Percentiles rank a stretch among this genome's conserved stretches.
phyloP scores from a whole-genome alignment of 2,888 invertebrate species.

The Archaeoteleia sp. region DNA sequence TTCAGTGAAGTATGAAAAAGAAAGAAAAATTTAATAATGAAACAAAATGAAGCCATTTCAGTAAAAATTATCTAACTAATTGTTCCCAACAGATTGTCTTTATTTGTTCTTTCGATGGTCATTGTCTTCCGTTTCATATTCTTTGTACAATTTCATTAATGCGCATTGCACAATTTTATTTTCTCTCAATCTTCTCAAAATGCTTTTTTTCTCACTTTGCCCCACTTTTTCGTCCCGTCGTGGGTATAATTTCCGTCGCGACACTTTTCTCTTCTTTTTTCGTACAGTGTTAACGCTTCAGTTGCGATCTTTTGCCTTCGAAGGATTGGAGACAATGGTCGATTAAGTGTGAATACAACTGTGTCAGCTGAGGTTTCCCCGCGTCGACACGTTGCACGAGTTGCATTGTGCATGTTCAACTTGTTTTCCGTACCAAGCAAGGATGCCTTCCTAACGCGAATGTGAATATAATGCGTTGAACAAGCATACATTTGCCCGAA shows the following conservation, averaged over 20 bases:
- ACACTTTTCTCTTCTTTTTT: slow-evolving; percentile 7
- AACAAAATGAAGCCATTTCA: no score
- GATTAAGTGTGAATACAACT: slow-evolving; percentile 42
- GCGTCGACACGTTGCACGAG: slow-evolving; percentile 32
- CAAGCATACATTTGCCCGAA: slow-evolving; percentile 11
- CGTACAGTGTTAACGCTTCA: slow-evolving; percentile 19
- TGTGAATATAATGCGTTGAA: slow-evolving; percentile 13
- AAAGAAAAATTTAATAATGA: no score
- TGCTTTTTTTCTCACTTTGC: background rate
- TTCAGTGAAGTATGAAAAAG: no score
- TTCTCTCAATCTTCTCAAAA: slow-evolving; percentile 7
- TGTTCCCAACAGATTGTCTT: no score
- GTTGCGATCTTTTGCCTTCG: slow-evolving; percentile 29
- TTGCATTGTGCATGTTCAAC: slow-evolving; percentile 27
- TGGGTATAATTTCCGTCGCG: slow-evolving; percentile 15
- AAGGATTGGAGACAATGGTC: slow-evolving; percentile 40
- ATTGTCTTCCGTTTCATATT: no score
- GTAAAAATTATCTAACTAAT: no score
- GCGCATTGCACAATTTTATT: background rate
- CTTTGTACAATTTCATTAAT: no score
- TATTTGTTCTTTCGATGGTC: no score
- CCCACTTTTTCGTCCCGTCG: slow-evolving; percentile 15
- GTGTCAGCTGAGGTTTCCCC: slow-evolving; percentile 30
- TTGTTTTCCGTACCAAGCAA: slow-evolving; percentile 17
- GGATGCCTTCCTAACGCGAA: slow-evolving; percentile 12